Percentiles rank a stretch among this genome's conserved stretches.
Evolutionary conservation across 2,888 invertebrate species (phyloP).

Genomic region (Catotricha subobsoleta): DNA sequence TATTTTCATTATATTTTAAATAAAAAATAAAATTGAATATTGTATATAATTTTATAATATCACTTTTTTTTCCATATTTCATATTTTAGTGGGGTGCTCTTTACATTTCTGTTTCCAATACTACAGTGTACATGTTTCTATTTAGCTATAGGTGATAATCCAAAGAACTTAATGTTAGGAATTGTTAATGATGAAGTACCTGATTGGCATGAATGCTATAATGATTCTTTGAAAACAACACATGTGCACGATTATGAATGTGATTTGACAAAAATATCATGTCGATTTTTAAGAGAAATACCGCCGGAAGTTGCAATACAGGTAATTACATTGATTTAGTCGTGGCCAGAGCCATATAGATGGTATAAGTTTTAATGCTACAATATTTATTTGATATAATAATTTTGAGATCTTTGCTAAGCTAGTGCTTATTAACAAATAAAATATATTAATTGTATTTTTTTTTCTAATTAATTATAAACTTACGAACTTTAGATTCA

Average conservation of each 20-base stretch:
- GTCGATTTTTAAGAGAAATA: conserved; percentile 40
- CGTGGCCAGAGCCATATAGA: not conserved
- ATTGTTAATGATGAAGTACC: conserved; percentile 62
- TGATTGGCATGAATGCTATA: conserved; percentile 27
- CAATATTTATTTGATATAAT: not conserved
- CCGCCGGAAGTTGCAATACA: conserved; percentile 6
- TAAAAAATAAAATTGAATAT: not conserved
- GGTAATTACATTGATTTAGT: conserved; percentile 4
- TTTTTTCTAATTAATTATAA: conserved; percentile 1
- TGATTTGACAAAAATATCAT: conserved; percentile 38
- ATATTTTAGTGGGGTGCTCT: conserved; percentile 53
- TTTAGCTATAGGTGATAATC: conserved; percentile 60
- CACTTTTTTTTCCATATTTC: not conserved
- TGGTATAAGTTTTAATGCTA: not conserved
- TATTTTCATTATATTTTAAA: not conserved
- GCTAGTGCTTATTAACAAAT: no score
- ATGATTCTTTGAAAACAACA: conserved; percentile 26
- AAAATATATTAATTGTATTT: conserved; percentile 3
- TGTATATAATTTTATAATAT: not conserved
- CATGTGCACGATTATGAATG: conserved; percentile 28
- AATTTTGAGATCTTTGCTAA: no score
- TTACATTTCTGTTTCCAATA: conserved; percentile 65
- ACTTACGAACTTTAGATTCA: conserved; percentile 24
- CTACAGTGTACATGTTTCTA: conserved; percentile 66
- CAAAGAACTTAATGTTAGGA: conserved; percentile 49